Evolutionary conservation across 1,140 invertebrate species (phyloP), one percentile per base, ranked within the genome.

Genomic region (Babylonia areolata): DNA sequence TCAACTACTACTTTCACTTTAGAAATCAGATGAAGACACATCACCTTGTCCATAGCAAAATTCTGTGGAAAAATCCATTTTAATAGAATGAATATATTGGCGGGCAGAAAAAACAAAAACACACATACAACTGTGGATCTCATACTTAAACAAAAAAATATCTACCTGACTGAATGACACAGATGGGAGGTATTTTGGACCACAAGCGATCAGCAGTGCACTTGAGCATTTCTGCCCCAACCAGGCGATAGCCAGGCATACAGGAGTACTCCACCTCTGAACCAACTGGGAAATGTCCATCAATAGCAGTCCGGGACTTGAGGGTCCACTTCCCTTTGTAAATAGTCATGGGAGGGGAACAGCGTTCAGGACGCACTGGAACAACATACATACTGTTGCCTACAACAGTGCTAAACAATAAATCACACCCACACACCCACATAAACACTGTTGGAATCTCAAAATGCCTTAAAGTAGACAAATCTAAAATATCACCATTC

Each of bases 221-320:
- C 79, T 88, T 75, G 0, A 91, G 69, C 12, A 86, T 81, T 20
- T 54, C 54, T 28, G 78, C 80, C 1, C 90, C 90, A 28, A 89
- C 69, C 31, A 88, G 35, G 31, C 87, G 85, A 73, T 87, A 90
- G 20, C 89, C 89, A 31, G 33, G 40, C n/a, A 83, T 28, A 79
- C 90, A 91, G 23, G 58, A 64, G 81, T 91, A 91, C 37, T 82
- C 54, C 46, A 91, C 81, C 64, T 87, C 87, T 33, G 86, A 80
- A 28, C 89, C 89, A 35, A 89, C 87, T 15, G 84, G 69, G 87
- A 85, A 90, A 84, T 84, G 73, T 5, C 58, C 35, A 17, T 46
- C 77, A 17, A 75, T 64, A 33, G 46, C 71, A 11, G 54, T 37
- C 23, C 33, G 46, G 0, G 15, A 54, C 35, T 80, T 81, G 20